phyloP scores from a whole-genome alignment of 1,140 invertebrate genomes.

The Camponotus floridanus region DNA sequence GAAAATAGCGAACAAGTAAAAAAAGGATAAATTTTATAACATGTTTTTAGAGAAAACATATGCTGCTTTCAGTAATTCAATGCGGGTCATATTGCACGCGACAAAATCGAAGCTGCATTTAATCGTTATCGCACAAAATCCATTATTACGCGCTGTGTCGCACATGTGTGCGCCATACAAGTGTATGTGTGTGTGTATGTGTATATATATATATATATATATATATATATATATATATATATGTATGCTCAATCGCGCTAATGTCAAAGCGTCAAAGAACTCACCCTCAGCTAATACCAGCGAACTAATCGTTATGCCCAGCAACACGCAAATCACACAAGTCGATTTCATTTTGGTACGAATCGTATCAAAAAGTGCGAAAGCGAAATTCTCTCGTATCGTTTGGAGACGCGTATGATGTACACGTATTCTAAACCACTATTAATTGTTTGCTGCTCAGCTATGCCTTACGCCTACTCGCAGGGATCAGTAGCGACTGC shows the following conservation, averaged over 20 bases:
- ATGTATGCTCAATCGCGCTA: background rate
- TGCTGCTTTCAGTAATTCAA: background rate
- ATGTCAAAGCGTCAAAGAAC: background rate
- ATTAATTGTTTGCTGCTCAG: background rate
- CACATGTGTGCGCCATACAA: background rate
- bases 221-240: too few species aligned
- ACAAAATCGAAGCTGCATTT: background rate
- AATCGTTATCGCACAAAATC: background rate
- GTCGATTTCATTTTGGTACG: conserved; percentile 28
- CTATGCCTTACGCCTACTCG: background rate
- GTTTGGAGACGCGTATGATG: background rate
- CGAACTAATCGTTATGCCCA: background rate
- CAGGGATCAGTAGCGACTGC: background rate
- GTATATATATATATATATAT: background rate
- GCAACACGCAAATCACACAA: conserved; percentile 26
- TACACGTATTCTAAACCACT: background rate
- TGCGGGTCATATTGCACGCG: background rate
- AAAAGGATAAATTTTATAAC: background rate
- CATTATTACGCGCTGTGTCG: background rate
- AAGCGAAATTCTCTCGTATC: background rate
- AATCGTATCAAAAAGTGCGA: background rate
- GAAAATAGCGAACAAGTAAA: too few species aligned
- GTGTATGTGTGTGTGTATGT: background rate
- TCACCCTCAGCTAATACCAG: background rate
- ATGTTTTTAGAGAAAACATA: background rate